A percentile compares a stretch with the other conserved stretches of the same genome.
These are phyloP conservation scores for Pseudochromis fuscus DNA, from an alignment of 2,797 vertebrate genomes.

Conservation along the genomic window DNA sequence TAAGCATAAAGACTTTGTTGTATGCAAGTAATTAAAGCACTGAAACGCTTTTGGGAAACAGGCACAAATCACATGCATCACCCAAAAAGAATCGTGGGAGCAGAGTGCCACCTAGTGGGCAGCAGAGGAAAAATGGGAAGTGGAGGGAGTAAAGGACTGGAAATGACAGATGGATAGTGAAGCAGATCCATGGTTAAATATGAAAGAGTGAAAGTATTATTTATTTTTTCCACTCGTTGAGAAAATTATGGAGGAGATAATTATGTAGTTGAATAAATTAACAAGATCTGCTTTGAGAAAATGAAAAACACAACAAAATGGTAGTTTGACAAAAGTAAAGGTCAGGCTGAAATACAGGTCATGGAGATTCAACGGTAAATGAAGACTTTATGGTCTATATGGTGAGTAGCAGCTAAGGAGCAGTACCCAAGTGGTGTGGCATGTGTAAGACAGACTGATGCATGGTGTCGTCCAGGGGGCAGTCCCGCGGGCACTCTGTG, in stretches of 20 bases:
- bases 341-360: constrained; percentile 18
- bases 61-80: constrained; percentile 59
- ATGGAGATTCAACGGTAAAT: constrained; percentile 37
- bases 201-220: not conserved
- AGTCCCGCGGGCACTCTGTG: constrained; percentile 83
- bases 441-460: constrained; percentile 87
- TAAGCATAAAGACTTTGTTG: constrained; percentile 14
- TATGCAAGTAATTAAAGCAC: constrained; percentile 22
- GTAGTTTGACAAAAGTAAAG: constrained; percentile 1
- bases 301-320: not conserved
- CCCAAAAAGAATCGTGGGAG: constrained; percentile 43
- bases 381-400: constrained; percentile 38
- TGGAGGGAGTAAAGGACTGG: not conserved
- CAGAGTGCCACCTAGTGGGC: constrained; percentile 68
- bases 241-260: not conserved
- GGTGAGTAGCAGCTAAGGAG: constrained; percentile 73
- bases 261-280: not conserved
- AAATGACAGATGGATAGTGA: constrained; percentile 16
- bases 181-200: constrained; percentile 2
- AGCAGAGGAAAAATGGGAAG: constrained; percentile 28
- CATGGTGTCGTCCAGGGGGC: constrained; percentile 87
- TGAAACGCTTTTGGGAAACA: constrained; percentile 57
- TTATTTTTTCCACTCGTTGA: not conserved
- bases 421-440: constrained; percentile 85
- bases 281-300: not conserved